Conservation (phyloP, 2,113 vertebrate genomes). For the Eira barbara region DNA sequence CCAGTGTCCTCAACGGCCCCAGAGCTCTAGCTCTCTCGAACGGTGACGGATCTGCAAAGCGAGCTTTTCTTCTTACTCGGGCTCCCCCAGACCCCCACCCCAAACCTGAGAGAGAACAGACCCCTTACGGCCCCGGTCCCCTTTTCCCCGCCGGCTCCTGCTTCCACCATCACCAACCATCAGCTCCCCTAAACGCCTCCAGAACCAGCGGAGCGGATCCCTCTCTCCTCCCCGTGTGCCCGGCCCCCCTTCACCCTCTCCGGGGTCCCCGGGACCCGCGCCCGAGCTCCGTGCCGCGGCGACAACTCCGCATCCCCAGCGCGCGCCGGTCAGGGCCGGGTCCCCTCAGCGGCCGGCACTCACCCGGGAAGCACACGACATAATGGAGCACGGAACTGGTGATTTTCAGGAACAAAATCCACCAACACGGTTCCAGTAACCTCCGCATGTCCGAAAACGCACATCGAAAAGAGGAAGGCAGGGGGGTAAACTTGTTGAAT, state of each 20-base stretch:
- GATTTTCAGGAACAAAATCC: slow-evolving; percentile 92
- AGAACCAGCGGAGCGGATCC: not conserved
- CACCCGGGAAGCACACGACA: slow-evolving; percentile 94
- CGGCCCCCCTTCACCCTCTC: not conserved
- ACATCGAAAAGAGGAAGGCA: slow-evolving; percentile 88
- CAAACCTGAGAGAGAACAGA: not conserved
- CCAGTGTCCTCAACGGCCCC: not conserved
- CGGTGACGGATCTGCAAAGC: not conserved
- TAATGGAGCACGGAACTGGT: slow-evolving; percentile 88
- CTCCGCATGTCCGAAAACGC: slow-evolving; percentile 94
- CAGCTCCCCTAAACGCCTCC: not conserved
- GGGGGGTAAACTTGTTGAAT: slow-evolving; percentile 85
- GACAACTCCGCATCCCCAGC: slow-evolving; percentile 54
- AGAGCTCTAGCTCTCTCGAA: not conserved
- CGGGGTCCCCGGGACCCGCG: not conserved
- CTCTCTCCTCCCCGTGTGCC: not conserved
- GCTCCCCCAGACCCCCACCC: not conserved
- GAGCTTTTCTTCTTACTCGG: not conserved
- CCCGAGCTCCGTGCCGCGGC: slow-evolving; percentile 23
- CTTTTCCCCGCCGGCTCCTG: not conserved
- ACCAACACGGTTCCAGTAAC: slow-evolving; percentile 94
- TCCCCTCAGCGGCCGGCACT: slow-evolving; percentile 79
- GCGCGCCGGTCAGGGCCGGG: slow-evolving; percentile 44
- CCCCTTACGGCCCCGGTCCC: not conserved
- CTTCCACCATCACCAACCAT: not conserved